Base-by-base conservation (phyloP, 1,140 invertebrate species). In the Zaprionus lachaisei region DNA sequence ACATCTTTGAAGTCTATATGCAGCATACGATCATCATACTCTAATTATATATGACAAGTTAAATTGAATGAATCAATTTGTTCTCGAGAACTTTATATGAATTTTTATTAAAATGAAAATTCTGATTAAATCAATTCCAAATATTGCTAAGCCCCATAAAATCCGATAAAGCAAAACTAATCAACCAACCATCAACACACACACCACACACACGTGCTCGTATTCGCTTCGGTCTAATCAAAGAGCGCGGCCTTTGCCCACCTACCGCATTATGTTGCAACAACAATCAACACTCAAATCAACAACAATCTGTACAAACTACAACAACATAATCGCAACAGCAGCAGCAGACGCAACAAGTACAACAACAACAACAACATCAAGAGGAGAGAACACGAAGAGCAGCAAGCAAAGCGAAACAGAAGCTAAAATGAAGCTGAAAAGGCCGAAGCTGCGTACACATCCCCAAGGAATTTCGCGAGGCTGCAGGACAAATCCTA, bases 231-330 rank as follows among this genome's bases (percentile, higher is more conserved):
- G 70, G 62, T 26, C 17, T 58, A 75, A 75, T 75, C 72, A 65
- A 72, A 76, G 73, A 22, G 55, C 41, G 64, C 31, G 73, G 60
- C 54, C 67, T 63, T 70, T 69, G 62, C 62, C 74, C 56, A 77
- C 75, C 75, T 77, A 78, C 81, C 80, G 74, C 84, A 77, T 67
- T 62, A 66, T 67, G 74, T 67, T 72, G 69, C 83, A 81, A 76
- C 84, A 83, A 87, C 84, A 87, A 87, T 87, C 83, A 89, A 89
- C 83, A 89, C 84, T 83, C 84, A 44, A 70, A 89, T 87, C 83
- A 89, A 89, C 84, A 87, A 81, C 83, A 83, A 87, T 87, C 84
- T 84, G 85, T 65, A 87, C 84, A 87, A 89, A 90, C 84, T 79
- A 87, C 84, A 87, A 87, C 83, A 86, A 87, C 84, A 89, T 87